Percentiles rank a stretch among this genome's conserved stretches.
Conservation (phyloP, 2,113 vertebrate genomes). For the Paradisaea rubra region DNA sequence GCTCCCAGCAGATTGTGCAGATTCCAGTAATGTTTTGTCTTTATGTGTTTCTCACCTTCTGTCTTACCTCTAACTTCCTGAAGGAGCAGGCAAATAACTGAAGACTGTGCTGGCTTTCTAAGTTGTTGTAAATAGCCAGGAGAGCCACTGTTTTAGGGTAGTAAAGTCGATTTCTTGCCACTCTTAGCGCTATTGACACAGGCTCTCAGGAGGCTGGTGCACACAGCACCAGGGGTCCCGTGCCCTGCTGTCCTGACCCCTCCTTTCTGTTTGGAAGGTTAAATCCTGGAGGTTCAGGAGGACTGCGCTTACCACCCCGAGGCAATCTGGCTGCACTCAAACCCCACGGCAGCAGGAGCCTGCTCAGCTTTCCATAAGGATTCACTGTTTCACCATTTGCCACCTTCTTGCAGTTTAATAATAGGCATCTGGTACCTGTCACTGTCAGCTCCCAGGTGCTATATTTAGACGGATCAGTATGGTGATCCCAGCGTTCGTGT, state of each 20-base stretch:
- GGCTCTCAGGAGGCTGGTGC: not conserved
- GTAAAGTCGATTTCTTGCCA: not conserved
- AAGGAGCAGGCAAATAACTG: conserved; percentile 10
- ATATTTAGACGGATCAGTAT: not conserved
- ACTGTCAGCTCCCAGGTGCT: not conserved
- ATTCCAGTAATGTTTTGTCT: conserved; percentile 35
- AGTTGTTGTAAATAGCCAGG: not conserved
- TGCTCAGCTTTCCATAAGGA: not conserved
- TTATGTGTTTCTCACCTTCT: conserved; percentile 56
- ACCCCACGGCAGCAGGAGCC: accelerated
- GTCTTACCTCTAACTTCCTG: conserved; percentile 50
- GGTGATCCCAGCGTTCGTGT: not conserved
- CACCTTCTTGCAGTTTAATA: not conserved
- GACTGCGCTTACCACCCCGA: not conserved
- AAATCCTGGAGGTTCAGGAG: not conserved
- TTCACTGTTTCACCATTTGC: not conserved
- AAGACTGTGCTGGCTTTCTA: not conserved
- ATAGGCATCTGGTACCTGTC: not conserved
- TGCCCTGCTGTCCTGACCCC: not conserved
- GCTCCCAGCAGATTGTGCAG: conserved; percentile 23
- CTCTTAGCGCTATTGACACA: not conserved
- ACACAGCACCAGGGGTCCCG: not conserved
- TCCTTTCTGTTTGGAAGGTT: not conserved
- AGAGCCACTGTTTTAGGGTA: not conserved
- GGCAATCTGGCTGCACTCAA: not conserved